Percentiles rank a stretch among this genome's conserved stretches.
phyloP scores from a whole-genome alignment of 2,888 invertebrate species.

The Scotopteryx bipunctaria region DNA sequence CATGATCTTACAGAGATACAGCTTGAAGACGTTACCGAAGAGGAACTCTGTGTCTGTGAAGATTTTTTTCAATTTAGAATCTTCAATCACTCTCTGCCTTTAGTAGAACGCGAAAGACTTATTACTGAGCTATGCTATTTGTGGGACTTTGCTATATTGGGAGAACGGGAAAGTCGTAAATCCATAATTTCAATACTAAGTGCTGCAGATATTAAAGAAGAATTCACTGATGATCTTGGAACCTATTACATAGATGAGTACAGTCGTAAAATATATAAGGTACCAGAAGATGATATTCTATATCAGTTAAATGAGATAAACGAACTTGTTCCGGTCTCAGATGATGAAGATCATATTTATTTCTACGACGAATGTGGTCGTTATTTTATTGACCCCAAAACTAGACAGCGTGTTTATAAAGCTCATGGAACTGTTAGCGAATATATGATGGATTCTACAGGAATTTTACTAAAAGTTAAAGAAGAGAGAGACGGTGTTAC shows the following conservation, averaged over 20 bases:
- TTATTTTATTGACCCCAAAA: constrained; percentile 62
- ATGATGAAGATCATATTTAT: constrained; percentile 64
- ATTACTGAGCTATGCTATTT: constrained; percentile 68
- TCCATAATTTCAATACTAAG: constrained; percentile 74
- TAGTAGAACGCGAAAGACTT: constrained; percentile 62
- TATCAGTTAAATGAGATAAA: constrained; percentile 70
- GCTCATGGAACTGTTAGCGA: constrained; percentile 68
- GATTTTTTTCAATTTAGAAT: constrained; percentile 70
- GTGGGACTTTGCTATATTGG: constrained; percentile 70
- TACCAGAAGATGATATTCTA: constrained; percentile 54
- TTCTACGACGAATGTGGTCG: constrained; percentile 76
- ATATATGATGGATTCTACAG: constrained; percentile 72
- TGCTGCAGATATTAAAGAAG: constrained; percentile 65
- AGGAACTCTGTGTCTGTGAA: constrained; percentile 61
- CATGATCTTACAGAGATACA: constrained; percentile 44
- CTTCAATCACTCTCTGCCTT: constrained; percentile 67
- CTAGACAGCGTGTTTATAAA: constrained; percentile 69
- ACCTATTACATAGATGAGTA: constrained; percentile 66
- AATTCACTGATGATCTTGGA: constrained; percentile 69
- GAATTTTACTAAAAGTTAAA: constrained; percentile 66
- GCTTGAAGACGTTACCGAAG: constrained; percentile 45
- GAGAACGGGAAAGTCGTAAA: constrained; percentile 56
- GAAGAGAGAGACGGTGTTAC: constrained; percentile 63
- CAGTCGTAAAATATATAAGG: constrained; percentile 70
- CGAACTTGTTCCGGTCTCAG: constrained; percentile 63